These are phyloP conservation scores for Riparia riparia DNA, from an alignment of 2,113 vertebrate genomes.

Conservation along the genomic window DNA sequence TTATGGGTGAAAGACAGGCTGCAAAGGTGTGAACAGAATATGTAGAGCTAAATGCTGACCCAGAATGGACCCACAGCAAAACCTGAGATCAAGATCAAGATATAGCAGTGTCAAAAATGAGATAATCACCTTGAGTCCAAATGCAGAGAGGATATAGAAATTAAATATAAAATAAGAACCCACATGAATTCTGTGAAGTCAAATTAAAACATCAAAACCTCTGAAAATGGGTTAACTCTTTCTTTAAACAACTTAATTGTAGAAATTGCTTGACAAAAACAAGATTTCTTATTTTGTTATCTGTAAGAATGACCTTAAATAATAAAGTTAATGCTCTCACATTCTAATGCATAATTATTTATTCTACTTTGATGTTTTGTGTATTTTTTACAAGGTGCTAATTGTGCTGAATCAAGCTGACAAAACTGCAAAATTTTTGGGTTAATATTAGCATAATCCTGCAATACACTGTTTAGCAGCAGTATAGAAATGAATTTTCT, in stretches of 20 bases:
- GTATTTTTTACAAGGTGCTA: constrained; percentile 70
- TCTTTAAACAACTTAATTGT: constrained; percentile 51
- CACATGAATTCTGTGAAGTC: neutral
- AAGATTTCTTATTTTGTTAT: constrained; percentile 37
- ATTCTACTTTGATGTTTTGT: constrained; percentile 65
- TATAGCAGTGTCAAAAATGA: neutral
- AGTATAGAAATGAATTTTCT: neutral
- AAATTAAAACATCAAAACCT: constrained; percentile 15
- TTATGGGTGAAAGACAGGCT: neutral
- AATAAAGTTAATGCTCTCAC: constrained; percentile 47
- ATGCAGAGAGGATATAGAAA: neutral
- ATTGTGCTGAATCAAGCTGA: constrained; percentile 71
- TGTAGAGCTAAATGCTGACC: neutral
- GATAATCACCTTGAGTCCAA: neutral
- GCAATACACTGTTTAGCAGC: constrained; percentile 29
- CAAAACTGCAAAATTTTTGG: constrained; percentile 73
- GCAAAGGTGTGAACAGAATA: neutral
- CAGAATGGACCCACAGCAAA: neutral
- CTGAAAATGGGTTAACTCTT: constrained; percentile 43
- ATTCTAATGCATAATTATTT: constrained; percentile 64
- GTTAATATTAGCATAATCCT: constrained; percentile 76
- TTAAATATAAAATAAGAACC: constrained; percentile 6
- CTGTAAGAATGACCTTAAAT: constrained; percentile 43
- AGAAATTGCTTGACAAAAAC: neutral
- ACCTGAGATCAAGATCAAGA: neutral